Evolutionary conservation across 2,797 vertebrate species (phyloP).

Genomic region (Podarcis siculus): DNA sequence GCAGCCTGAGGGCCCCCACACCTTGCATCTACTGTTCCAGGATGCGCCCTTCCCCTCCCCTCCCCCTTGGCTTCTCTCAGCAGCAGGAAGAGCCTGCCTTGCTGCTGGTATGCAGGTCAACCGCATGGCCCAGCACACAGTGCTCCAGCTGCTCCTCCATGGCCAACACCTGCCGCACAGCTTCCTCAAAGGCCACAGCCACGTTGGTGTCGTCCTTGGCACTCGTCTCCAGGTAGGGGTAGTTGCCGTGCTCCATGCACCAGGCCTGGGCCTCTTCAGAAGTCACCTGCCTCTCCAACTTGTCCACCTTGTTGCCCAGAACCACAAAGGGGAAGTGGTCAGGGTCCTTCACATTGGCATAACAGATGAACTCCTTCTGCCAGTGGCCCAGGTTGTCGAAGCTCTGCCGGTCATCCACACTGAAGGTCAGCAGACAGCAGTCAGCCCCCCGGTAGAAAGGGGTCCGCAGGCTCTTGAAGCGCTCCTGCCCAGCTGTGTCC

Average conservation of each 20-base stretch:
- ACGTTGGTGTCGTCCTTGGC: slow-evolving; percentile 98
- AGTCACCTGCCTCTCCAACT: slow-evolving; percentile 90
- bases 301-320: slow-evolving; percentile 96
- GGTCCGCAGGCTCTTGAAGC: slow-evolving; percentile 95
- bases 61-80: slow-evolving; percentile 49
- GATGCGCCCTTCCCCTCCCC: background rate
- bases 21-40: background rate
- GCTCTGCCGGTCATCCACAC: slow-evolving; percentile 94
- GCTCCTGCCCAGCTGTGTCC: slow-evolving; percentile 98
- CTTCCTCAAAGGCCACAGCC: slow-evolving; percentile 94
- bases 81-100: slow-evolving; percentile 89
- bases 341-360: slow-evolving; percentile 92
- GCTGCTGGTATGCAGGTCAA: slow-evolving; percentile 91
- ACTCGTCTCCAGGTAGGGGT: slow-evolving; percentile 96
- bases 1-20: background rate
- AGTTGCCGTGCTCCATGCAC: slow-evolving; percentile 93
- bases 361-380: slow-evolving; percentile 97
- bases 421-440: slow-evolving; percentile 97
- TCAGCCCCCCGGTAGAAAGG: slow-evolving; percentile 97
- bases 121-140: slow-evolving; percentile 88
- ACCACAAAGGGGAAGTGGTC: slow-evolving; percentile 96
- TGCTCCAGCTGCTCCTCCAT: slow-evolving; percentile 94
- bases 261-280: slow-evolving; percentile 91
- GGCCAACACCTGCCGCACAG: slow-evolving; percentile 91
- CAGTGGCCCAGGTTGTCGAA: slow-evolving; percentile 95